Base-by-base conservation (phyloP, 1,140 invertebrate species). In the Druon quercuslanigerum region DNA sequence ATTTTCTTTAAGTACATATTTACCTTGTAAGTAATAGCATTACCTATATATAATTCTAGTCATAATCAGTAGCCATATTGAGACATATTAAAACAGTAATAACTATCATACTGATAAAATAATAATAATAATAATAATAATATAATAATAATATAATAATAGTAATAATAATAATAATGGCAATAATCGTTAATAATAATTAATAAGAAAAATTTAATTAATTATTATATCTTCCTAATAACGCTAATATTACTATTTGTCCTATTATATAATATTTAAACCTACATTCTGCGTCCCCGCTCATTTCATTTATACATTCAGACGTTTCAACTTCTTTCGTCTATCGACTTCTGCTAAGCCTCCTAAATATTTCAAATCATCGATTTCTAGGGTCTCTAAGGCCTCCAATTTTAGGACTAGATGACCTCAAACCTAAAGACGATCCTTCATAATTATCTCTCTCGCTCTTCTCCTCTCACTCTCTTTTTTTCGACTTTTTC, bases 361-460 rank as follows among this genome's bases (percentile, higher is more conserved):
- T 40, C 3, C 60, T 66, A 66, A 66, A 40, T 66, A 40, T 71
- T 51, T 19, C 75, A 56, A 72, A 79, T 79, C 79, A 78, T 79
- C 78, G 79, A 80, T 79, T 83, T 85, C 74, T 76, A 85, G 86
- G 79, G 81, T 84, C 82, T 83, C 84, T 83, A 88, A 90, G 88
- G 87, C 83, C 79, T 85, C 83, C 83, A 87, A 83, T 82, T 87
- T 87, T 89, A 87, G 87, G 89, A 91, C 90, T 91, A 91, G 89
- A 90, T 87, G 89, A 84, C 85, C 88, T 89, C 90, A 84, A 87
- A 85, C 83, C 85, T 86, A 72, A 78, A 75, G 78, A 81, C 78
- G 60, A 82, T 81, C 72, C 71, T 78, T 54, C 60, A 71, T 46
- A 66, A 66, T 66, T 66, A 33, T 46, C 60, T 66, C 25, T 66